Percentiles rank a stretch among this genome's conserved stretches.
phyloP scores from a whole-genome alignment of 1,140 invertebrate genomes.

The Nylanderia fulva region DNA sequence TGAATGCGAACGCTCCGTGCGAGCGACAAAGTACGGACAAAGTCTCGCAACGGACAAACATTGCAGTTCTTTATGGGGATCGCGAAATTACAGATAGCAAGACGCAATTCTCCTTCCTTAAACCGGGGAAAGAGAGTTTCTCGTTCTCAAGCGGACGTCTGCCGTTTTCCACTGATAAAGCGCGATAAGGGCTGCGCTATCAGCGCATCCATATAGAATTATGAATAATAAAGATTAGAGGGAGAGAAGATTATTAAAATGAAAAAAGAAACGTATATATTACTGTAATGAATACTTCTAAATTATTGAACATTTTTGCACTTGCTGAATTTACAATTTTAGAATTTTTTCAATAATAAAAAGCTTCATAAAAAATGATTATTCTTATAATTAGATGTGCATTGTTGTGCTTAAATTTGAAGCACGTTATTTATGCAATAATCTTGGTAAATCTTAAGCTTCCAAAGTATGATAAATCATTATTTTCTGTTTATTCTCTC shows the following conservation, averaged over 20 bases:
- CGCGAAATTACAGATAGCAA: constrained; percentile 46
- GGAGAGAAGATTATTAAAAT: background rate
- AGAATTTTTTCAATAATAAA: background rate
- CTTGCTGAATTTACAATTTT: background rate
- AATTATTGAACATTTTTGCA: background rate
- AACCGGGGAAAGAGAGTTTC: constrained; percentile 63
- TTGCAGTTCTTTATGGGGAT: constrained; percentile 64
- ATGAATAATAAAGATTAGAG: background rate
- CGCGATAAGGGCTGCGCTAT: constrained; percentile 27
- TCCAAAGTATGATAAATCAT: constrained; percentile 12
- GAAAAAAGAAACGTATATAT: background rate
- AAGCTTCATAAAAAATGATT: background rate
- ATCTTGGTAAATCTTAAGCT: background rate
- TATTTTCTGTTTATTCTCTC: background rate
- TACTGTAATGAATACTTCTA: background rate
- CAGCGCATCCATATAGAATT: background rate
- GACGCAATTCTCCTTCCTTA: constrained; percentile 9
- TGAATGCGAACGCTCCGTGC: constrained; percentile 72
- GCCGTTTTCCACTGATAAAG: constrained; percentile 49
- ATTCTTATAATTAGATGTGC: background rate
- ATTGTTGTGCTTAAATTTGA: constrained; percentile 8
- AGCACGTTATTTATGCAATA: background rate
- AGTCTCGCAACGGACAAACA: constrained; percentile 46
- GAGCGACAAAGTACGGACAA: constrained; percentile 57
- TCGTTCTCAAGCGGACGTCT: constrained; percentile 53